A percentile compares a stretch with the other conserved stretches of the same genome.
Conservation (phyloP, 2,888 invertebrate genomes). For the Uropetala carovei region DNA sequence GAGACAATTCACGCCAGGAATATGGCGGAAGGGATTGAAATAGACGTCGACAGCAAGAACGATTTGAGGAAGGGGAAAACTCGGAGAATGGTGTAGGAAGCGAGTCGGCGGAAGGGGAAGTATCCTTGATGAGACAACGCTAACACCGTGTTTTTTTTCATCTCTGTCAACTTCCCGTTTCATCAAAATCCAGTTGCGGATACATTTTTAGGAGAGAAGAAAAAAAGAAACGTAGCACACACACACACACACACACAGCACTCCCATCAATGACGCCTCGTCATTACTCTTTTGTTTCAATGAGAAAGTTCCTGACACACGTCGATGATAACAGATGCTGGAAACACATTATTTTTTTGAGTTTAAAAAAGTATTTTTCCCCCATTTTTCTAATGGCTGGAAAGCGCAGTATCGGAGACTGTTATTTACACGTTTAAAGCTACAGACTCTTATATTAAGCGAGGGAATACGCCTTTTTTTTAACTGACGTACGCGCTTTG, state of each 20-base stretch:
- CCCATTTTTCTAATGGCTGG: not conserved
- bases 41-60: too few species aligned
- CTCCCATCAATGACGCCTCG: not conserved
- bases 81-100: too few species aligned
- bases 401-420: too few species aligned
- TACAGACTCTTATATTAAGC: too few species aligned
- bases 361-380: not conserved
- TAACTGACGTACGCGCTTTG: too few species aligned
- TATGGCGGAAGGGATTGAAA: too few species aligned
- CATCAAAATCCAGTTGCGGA: slow-evolving; percentile 1
- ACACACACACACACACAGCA: too few species aligned
- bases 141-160: not conserved
- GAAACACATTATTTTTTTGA: not conserved
- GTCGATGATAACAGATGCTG: not conserved
- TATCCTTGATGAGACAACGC: not conserved
- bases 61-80: too few species aligned
- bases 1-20: too few species aligned
- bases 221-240: too few species aligned
- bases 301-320: not conserved
- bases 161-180: not conserved
- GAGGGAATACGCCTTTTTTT: not conserved
- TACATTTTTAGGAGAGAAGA: not conserved
- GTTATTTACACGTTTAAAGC: too few species aligned
- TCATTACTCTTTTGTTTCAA: not conserved
- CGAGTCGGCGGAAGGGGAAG: too few species aligned